Evolutionary conservation across 30 jellyfish, hydroid and myxozoan species (phyloP), one percentile per base, ranked within the genome.

Genomic region (Hydractinia echinata): DNA sequence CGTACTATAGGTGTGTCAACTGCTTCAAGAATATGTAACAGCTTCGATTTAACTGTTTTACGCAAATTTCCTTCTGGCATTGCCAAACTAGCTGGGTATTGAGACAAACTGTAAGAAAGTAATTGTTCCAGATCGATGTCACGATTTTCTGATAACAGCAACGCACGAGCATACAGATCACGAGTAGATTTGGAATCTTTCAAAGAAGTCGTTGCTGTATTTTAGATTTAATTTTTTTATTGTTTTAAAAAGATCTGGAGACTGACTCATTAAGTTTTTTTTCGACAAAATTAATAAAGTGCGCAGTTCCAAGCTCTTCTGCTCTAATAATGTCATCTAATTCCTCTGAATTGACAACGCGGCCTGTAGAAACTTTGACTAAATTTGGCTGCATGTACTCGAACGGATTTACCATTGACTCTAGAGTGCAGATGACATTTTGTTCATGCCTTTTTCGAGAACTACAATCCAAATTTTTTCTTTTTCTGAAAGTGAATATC

Each of bases 41-140:
- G 5, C 86, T 58, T 78, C 11, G 86, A 78, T 18, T 78, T 78
- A 7, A 78, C 86, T 78, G 85, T 76, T 55, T 76, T 76, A 9
- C 53, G 55, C 74, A 78, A 48, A 11, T 56, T 19, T 55, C 83
- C 81, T 16, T 16, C 58, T 20, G 81, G 49, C 10, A 56, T 78
- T 78, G 86, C 86, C 4, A 78, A 56, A 50, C 70, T 16, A 8
- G 73, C 84, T 53, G 86, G 86, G 49, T 54, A 60, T 49, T 54
- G 14, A 13, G 74, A 48, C 30, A 78, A 21, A 78, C 83, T 53
- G 81, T 78, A 48, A 56, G 50, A 8, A 62, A 78, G 74, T 52
- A 78, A 60, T 55, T 60, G 58, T 16, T 55, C 16, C 82, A 78
- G 86, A 18, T 78, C 86, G 2, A 53, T 18, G 13, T 78, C 83